Evolutionary conservation across 2,797 vertebrate genomes (phyloP).

Genomic region (Labroides dimidiatus): DNA sequence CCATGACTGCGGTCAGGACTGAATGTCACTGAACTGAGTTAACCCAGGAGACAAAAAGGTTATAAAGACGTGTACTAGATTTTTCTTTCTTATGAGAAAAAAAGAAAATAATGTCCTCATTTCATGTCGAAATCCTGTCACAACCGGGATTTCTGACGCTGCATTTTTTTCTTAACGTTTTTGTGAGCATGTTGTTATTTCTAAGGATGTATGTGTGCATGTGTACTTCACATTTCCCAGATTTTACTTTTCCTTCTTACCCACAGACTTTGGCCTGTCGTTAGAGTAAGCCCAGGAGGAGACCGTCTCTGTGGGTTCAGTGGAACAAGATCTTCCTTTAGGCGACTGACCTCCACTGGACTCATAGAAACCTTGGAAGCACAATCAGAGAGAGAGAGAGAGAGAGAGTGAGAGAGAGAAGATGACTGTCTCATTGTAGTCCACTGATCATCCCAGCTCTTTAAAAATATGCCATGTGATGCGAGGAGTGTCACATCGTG

Average conservation of each 20-base stretch:
- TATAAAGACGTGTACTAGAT: no score
- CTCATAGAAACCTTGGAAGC: slow-evolving; percentile 78
- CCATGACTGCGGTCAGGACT: no score
- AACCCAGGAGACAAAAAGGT: no score
- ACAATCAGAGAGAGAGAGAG: slow-evolving; percentile 22
- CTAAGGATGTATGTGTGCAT: neutral
- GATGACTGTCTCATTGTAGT: slow-evolving; percentile 1
- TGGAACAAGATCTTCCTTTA: slow-evolving; percentile 65
- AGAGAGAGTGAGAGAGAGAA: no score
- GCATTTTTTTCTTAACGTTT: neutral
- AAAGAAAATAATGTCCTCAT: no score
- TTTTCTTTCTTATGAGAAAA: no score
- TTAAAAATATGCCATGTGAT: slow-evolving; percentile 25
- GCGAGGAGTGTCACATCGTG: neutral
- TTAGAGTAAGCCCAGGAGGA: slow-evolving; percentile 59
- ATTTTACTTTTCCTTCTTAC: slow-evolving; percentile 65
- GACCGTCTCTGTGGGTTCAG: slow-evolving; percentile 57
- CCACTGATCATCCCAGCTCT: slow-evolving; percentile 14
- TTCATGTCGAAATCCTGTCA: no score
- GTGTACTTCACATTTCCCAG: neutral
- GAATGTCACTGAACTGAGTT: no score
- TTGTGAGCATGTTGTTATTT: neutral
- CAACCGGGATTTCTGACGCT: no score
- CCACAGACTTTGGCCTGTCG: slow-evolving; percentile 79
- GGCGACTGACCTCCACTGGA: slow-evolving; percentile 78